Percentiles rank a stretch among this genome's conserved stretches.
Conservation (phyloP, 2,113 vertebrate species). For the Anolis carolinensis region DNA sequence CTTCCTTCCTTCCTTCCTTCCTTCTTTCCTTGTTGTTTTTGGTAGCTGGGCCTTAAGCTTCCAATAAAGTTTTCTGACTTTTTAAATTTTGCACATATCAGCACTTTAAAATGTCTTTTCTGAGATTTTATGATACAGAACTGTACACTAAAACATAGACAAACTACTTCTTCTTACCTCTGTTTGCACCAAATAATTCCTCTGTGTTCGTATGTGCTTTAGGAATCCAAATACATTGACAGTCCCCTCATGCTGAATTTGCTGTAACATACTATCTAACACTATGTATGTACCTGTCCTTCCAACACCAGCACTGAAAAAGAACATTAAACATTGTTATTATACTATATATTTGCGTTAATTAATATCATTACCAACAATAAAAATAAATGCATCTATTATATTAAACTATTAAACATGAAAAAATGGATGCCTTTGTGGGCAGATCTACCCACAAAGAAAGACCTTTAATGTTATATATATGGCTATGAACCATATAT, state of each 20-base stretch:
- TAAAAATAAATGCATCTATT: neutral
- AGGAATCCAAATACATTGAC: constrained; percentile 92
- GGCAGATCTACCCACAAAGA: constrained; percentile 15
- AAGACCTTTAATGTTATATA: neutral
- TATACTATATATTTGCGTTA: too few species aligned
- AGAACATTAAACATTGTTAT: constrained; percentile 13
- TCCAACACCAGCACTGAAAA: constrained; percentile 91
- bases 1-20: too few species aligned
- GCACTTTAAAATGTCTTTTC: neutral
- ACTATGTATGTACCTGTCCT: constrained; percentile 95
- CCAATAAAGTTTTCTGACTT: neutral
- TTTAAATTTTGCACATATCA: neutral
- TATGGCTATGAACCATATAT: neutral
- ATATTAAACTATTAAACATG: neutral
- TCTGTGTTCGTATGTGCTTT: constrained; percentile 94
- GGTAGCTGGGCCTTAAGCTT: neutral
- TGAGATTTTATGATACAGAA: neutral
- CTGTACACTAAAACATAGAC: neutral
- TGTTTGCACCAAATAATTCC: constrained; percentile 95
- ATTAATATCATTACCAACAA: too few species aligned
- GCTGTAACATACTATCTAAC: constrained; percentile 95
- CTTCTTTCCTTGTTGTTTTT: neutral
- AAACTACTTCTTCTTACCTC: constrained; percentile 80
- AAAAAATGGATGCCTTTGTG: neutral
- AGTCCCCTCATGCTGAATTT: constrained; percentile 85